These are phyloP conservation scores for Bovichtus diacanthus DNA, from an alignment of 2,797 vertebrate species.

Conservation along the genomic window DNA sequence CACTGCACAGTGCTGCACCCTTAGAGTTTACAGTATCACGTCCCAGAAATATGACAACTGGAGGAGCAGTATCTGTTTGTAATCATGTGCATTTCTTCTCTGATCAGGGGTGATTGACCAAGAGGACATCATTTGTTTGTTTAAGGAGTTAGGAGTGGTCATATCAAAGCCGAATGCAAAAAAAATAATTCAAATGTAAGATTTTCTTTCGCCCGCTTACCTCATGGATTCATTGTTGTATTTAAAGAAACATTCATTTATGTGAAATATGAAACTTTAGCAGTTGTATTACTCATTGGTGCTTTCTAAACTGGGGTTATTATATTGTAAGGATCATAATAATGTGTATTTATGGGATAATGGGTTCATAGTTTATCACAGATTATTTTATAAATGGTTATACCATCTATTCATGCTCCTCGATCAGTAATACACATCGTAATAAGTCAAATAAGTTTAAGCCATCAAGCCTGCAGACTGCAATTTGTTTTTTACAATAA, in stretches of 20 bases:
- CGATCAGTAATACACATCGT: neutral
- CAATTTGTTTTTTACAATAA: too few species aligned
- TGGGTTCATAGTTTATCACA: neutral
- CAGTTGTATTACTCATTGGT: neutral
- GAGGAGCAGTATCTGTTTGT: constrained; percentile 54
- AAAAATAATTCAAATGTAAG: constrained; percentile 88
- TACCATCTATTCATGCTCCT: neutral
- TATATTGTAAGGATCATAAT: neutral
- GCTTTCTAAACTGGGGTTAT: neutral
- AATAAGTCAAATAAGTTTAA: neutral
- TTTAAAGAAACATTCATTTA: constrained; percentile 3
- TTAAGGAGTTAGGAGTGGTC: constrained; percentile 86
- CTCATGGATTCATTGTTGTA: constrained; percentile 33
- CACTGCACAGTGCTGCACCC: constrained; percentile 1
- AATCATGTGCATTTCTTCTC: constrained; percentile 77
- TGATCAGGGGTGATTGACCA: constrained; percentile 85
- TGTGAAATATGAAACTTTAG: neutral
- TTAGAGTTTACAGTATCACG: neutral
- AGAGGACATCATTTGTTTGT: constrained; percentile 85
- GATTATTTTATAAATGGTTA: neutral
- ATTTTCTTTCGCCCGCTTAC: constrained; percentile 49
- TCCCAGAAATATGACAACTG: constrained; percentile 7
- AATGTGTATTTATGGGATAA: neutral
- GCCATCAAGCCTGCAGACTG: neutral
- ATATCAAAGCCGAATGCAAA: constrained; percentile 84